Evolutionary conservation across 2,797 vertebrate species (phyloP).

Genomic region (Botia almorhae): DNA sequence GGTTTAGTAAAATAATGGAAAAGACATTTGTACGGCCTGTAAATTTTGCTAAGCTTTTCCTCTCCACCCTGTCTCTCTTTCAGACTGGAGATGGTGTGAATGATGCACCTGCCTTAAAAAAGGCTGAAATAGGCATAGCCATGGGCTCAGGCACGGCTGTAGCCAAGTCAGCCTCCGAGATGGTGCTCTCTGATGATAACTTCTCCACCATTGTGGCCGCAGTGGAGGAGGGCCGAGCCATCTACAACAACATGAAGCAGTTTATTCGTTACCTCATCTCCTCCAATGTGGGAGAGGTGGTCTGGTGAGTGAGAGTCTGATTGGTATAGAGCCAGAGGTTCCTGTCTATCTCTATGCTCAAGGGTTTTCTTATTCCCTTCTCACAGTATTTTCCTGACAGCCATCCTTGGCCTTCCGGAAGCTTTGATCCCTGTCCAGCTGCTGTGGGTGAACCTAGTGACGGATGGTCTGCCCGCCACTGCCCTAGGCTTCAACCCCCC

Average conservation of each 20-base stretch:
- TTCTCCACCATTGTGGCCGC: constrained; percentile 97
- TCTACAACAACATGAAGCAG: constrained; percentile 99
- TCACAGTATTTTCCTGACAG: constrained; percentile 93
- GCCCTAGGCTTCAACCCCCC: constrained; percentile 97
- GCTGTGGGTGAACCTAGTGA: constrained; percentile 98
- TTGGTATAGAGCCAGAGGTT: not conserved
- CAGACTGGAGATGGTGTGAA: constrained; percentile 97
- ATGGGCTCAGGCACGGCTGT: constrained; percentile 97
- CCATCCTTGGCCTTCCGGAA: constrained; percentile 94
- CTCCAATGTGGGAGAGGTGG: constrained; percentile 95
- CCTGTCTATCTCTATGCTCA: constrained; percentile 16
- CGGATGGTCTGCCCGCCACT: constrained; percentile 92
- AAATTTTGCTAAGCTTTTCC: not conserved
- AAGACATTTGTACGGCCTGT: no score
- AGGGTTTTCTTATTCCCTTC: not conserved
- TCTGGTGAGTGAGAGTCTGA: constrained; percentile 83
- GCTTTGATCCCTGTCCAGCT: constrained; percentile 96
- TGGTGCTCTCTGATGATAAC: constrained; percentile 97
- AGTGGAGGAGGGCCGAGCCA: constrained; percentile 95
- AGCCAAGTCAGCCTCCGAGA: constrained; percentile 94
- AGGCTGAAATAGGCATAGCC: constrained; percentile 96
- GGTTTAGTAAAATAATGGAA: no score
- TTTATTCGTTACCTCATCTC: constrained; percentile 99
- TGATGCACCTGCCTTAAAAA: constrained; percentile 94
- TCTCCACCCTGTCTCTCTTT: not conserved